A percentile compares a stretch with the other conserved stretches of the same genome.
phyloP scores from a whole-genome alignment of 2,113 vertebrate genomes.

The Lampris megalopsis region DNA sequence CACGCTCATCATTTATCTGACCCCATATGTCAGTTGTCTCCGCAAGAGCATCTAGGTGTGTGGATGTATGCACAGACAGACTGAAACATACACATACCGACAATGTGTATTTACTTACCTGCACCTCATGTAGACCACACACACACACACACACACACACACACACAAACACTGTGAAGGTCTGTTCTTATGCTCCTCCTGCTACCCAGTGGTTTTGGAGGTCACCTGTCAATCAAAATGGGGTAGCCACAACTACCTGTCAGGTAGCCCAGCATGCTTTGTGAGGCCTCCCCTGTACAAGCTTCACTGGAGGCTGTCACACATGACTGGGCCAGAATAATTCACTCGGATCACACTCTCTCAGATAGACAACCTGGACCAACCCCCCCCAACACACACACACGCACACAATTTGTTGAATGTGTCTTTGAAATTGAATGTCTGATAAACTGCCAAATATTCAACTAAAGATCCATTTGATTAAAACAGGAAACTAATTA shows the following conservation, averaged over 20 bases:
- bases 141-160: constrained; percentile 1
- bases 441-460: constrained; percentile 43
- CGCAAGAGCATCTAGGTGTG: too few relatives aligned
- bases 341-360: constrained; percentile 38
- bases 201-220: constrained; percentile 60
- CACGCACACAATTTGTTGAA: constrained; percentile 26
- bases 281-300: constrained; percentile 48
- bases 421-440: constrained; percentile 28
- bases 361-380: constrained; percentile 4
- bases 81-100: too few relatives aligned
- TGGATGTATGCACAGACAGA: too few relatives aligned
- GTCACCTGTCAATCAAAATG: constrained; percentile 73
- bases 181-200: constrained; percentile 47
- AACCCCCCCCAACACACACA: constrained; percentile 2
- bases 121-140: too few relatives aligned
- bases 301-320: constrained; percentile 67
- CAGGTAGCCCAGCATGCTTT: constrained; percentile 71
- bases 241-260: constrained; percentile 62
- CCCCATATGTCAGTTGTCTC: too few relatives aligned
- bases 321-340: constrained; percentile 42
- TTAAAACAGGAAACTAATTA: constrained; percentile 46
- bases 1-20: background rate
- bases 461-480: constrained; percentile 34
- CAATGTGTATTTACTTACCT: too few relatives aligned
- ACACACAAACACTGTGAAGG: background rate